Evolutionary conservation across 2,888 invertebrate species (phyloP), one percentile per base, ranked within the genome.

Genomic region (Lepidochrysops patricia): DNA sequence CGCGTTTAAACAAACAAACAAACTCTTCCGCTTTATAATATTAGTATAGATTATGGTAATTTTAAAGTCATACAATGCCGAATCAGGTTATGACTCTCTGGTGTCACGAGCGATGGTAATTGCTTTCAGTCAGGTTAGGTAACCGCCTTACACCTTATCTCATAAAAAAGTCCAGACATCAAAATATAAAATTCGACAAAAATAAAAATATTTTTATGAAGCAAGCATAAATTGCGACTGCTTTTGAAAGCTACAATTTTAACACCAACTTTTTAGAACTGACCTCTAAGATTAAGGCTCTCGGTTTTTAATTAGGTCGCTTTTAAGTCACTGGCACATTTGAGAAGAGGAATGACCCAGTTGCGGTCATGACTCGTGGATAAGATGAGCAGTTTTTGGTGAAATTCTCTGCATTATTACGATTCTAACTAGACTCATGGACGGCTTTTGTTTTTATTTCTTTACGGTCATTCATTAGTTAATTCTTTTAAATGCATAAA

Each of bases 311-410:
- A 54, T 54, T 54, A 54, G 54, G 32, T 29, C 32, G 54, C 54
- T 54, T 54, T 54, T 32, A 54, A 54, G 27, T 54, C 54, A 32
- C 27, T 54, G 54, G 29, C 54, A 29, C 19, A 54, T 29, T 54
- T 54, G 29, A 29, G 27, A 32, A 54, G 54, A 54, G 54, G 54
- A 32, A 29, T 54, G 54, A 54, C 54, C 54, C 29, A 54, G 54
- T 54, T 54, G 27, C 9, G 26, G 27, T 7, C 13, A 29, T 26
- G 37, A 12, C 43, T 43, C 43, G n/a, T 37, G 52, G 29, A 29
- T 54, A 32, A 54, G 29, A 54, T 15, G 19, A 29, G 19, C 13
- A 29, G 7, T 32, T 54, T 50, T 29, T 27, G 19, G 52, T 19
- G 32, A 19, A 54, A 19, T 54, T 29, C 15, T 12, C 54, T 32